Evolutionary conservation across 2,888 invertebrate genomes (phyloP), one percentile per base, ranked within the genome.

Genomic region (Eupithecia dodoneata): DNA sequence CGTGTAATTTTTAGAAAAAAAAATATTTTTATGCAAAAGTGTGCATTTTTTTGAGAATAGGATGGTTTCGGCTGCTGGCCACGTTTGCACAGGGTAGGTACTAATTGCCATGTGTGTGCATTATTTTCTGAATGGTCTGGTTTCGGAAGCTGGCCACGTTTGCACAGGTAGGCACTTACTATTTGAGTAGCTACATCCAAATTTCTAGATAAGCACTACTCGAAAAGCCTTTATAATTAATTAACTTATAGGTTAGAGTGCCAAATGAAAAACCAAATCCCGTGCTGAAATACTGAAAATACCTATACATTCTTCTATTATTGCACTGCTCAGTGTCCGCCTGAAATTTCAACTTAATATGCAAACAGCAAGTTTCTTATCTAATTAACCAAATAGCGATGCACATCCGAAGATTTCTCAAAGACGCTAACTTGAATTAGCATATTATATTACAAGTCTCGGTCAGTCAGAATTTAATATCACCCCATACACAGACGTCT

Each of bases 391-490:
- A 52, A 74, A 78, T 71, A 55, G 76, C 76, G 47, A 45, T 72
- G 74, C 76, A 66, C 78, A 74, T 74, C 74, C 66, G 65, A 79
- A 79, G 70, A 70, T 70, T 47, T 70, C 70, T 66, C 63, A 63
- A 70, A 45, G 76, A 76, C 74, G 74, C 66, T 81, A 80, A 81
- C 83, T 82, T 79, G 84, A 88, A 90, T 90, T 90, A 90, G 86
- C 90, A 90, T 90, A 90, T 89, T 88, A 87, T 87, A 90, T 90
- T 88, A 89, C 80, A 76, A 85, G 84, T 85, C 80, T 84, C 84
- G 90, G 91, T 89, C 90, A 91, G 90, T 86, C 81, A 91, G 91
- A 92, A 92, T 92, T 92, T 92, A 92, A 92, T 92, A 92, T 91
- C 88, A 87, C 89, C 85, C 89, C 91, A 91, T 91, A 91, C 88